Evolutionary conservation across 2,797 vertebrate species (phyloP), one percentile per base, ranked within the genome.

Genomic region (Clarias platycephalus): DNA sequence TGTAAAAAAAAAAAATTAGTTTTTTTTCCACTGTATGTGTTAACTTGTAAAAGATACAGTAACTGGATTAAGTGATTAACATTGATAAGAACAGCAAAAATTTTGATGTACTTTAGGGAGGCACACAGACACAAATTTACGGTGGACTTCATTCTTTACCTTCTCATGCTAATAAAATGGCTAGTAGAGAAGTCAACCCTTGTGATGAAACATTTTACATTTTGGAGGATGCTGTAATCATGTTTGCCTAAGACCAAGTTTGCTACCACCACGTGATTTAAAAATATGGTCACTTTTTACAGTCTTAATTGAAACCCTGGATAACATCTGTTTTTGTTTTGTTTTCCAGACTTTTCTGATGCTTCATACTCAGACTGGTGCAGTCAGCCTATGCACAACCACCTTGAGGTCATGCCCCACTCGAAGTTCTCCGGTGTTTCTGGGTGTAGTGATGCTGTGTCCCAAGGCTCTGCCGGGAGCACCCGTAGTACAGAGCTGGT

Each of bases 401-500:
- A 97, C 68, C 94, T 99, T 89, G 98, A 99, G 91, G 97, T 96
- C 87, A 96, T 96, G 94, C 95, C 96, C 85, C 96, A 97, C 94
- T 96, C 97, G 62, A 98, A 97, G 92, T 98, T 96, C 93, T 99
- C 97, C 0, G 97, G 97, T n/a, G 97, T 98, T 91, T 99, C 97
- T 7, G 96, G 97, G 82, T 99, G 97, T 92, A 99, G 98, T 60
- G 98, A 99, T 67, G 96, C 95, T 0, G 97, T 95, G 24, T 99
- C 97, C 82, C 98, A 98, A 87, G 95, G 96, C 79, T 99, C 98
- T 40, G 93, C 96, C 84, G 97, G 97, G 90, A 97, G 97, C 93
- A 97, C 96, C 26, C 98, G 96, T 91, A 99, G 96, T 88, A 95
- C 93, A 18, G 98, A 98, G 86, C 91, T 99, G 68, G 93, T 99